phyloP scores from a whole-genome alignment of 2,113 vertebrate species.

The Aramus guarauna region DNA sequence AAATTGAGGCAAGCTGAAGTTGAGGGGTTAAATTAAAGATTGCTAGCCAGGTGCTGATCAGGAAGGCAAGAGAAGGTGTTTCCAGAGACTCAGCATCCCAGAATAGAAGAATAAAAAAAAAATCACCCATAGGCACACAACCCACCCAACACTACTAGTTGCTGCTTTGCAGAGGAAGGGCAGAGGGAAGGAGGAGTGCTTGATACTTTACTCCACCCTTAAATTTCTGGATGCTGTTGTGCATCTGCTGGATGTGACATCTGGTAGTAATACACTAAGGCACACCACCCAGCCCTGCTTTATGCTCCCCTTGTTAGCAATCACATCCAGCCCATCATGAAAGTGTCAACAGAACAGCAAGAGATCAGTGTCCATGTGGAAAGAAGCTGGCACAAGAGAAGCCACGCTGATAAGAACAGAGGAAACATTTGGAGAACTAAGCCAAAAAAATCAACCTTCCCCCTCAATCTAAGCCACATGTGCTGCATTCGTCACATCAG shows the following conservation, averaged over 20 bases:
- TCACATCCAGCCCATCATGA: neutral
- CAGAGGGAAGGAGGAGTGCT: neutral
- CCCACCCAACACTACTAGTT: neutral
- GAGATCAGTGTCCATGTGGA: neutral
- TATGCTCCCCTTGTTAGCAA: neutral
- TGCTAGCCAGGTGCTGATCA: neutral
- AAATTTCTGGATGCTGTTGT: neutral
- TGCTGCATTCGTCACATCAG: neutral
- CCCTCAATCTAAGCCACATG: neutral
- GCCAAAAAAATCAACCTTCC: neutral
- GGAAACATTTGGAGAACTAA: slow-evolving; percentile 5
- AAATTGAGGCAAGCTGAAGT: neutral
- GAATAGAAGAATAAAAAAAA: neutral
- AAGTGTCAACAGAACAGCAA: slow-evolving; percentile 12
- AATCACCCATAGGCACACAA: neutral
- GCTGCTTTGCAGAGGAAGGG: neutral
- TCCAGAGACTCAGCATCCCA: neutral
- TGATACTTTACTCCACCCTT: neutral
- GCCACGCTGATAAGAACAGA: neutral
- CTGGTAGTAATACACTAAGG: neutral
- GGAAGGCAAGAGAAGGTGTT: neutral
- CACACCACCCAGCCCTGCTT: neutral
- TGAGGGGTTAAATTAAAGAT: neutral
- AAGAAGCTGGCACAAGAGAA: neutral
- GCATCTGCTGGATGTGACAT: slow-evolving; percentile 7